These are phyloP conservation scores for Pimpla rufipes DNA, from an alignment of 2,888 invertebrate genomes.

Conservation along the genomic window DNA sequence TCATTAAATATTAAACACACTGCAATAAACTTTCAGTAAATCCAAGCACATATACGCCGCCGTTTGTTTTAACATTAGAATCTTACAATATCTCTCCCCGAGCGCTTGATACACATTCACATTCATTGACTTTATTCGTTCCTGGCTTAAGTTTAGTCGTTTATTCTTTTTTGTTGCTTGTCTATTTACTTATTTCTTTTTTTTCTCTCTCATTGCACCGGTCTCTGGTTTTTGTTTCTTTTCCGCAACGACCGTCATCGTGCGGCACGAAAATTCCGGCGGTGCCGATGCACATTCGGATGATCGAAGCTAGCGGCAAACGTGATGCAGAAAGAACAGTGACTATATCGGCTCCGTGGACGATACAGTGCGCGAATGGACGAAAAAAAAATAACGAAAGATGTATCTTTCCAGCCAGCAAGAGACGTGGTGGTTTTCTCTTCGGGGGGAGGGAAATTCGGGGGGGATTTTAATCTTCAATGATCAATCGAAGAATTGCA, in stretches of 20 bases:
- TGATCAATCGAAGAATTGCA: conserved; percentile 59
- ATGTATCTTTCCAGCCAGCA: conserved; percentile 64
- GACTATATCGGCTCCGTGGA: conserved; percentile 64
- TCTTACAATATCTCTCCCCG: conserved; percentile 68
- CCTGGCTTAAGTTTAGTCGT: conserved; percentile 65
- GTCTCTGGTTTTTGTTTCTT: neutral
- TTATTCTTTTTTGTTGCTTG: conserved; percentile 42
- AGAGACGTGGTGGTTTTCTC: conserved; percentile 46
- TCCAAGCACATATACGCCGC: conserved; percentile 80
- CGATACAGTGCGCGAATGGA: conserved; percentile 70
- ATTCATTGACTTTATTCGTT: conserved; percentile 71
- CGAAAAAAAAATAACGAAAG: conserved; percentile 65
- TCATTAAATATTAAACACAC: conserved; percentile 79
- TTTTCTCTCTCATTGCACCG: conserved; percentile 47
- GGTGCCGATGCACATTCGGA: conserved; percentile 61
- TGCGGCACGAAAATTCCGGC: conserved; percentile 18
- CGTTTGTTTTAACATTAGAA: conserved; percentile 62
- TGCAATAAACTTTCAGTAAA: conserved; percentile 80
- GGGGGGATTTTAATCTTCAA: conserved; percentile 27
- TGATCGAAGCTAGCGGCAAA: conserved; percentile 76
- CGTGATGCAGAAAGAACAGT: conserved; percentile 62
- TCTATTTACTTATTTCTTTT: conserved; percentile 20
- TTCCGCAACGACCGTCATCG: conserved; percentile 31
- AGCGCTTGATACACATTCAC: conserved; percentile 73
- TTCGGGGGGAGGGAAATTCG: neutral